A percentile compares a stretch with the other conserved stretches of the same genome.
Evolutionary conservation across 2,888 invertebrate genomes (phyloP).

Genomic region (Ischnura elegans): DNA sequence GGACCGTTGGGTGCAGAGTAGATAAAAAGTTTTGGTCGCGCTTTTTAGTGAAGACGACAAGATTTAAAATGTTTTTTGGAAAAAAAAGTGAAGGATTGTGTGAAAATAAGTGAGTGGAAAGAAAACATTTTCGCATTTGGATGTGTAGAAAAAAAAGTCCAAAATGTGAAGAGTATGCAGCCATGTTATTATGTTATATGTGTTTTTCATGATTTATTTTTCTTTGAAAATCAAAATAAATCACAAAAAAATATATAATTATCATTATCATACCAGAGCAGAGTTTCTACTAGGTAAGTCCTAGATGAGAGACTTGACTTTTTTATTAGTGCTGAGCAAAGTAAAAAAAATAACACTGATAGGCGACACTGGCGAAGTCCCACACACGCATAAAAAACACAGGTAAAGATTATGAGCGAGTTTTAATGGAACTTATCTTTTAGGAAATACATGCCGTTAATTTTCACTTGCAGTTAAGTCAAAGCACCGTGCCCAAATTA

Average conservation of each 20-base stretch:
- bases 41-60: not conserved
- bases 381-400: not conserved
- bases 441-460: not conserved
- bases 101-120: not conserved
- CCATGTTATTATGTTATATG: slow-evolving; percentile 24
- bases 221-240: slow-evolving; percentile 18
- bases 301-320: not conserved
- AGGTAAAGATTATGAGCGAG: not conserved
- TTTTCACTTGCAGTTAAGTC: not conserved
- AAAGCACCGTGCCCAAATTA: not conserved
- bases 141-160: not conserved
- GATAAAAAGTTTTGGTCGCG: no score
- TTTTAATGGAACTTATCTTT: not conserved
- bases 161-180: not conserved
- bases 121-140: not conserved
- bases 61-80: not conserved
- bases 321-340: not conserved
- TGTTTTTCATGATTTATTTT: slow-evolving; percentile 39
- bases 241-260: slow-evolving; percentile 43
- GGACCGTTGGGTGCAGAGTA: not conserved
- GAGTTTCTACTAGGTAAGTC: slow-evolving; percentile 32
- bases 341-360: not conserved
- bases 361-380: not conserved
- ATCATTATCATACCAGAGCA: not conserved
- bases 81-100: not conserved